These are phyloP conservation scores for Dilophus febrilis DNA, from an alignment of 2,888 invertebrate genomes.

Conservation along the genomic window DNA sequence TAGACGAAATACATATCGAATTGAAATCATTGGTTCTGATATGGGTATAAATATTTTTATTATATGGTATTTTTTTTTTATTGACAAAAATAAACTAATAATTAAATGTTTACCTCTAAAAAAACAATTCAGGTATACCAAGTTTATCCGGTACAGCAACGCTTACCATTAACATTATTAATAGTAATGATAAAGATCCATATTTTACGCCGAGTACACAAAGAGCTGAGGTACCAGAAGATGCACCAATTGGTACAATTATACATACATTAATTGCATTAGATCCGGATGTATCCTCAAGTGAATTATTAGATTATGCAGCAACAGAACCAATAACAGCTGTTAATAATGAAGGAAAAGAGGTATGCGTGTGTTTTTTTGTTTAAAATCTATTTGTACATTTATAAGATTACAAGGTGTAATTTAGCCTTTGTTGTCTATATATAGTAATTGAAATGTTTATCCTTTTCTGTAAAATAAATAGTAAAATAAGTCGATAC, in stretches of 20 bases:
- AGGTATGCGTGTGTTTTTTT: slow-evolving; percentile 33
- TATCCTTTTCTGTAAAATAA: too few relatives aligned
- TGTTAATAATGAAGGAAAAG: slow-evolving; percentile 66
- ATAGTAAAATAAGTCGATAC: too few relatives aligned
- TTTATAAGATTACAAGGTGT: neutral
- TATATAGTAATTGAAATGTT: neutral
- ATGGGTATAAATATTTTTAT: slow-evolving; percentile 34
- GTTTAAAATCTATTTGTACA: neutral
- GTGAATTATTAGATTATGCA: slow-evolving; percentile 45
- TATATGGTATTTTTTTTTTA: neutral
- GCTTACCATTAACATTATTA: slow-evolving; percentile 59
- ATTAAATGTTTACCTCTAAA: neutral
- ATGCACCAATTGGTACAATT: slow-evolving; percentile 51
- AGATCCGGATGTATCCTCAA: slow-evolving; percentile 61
- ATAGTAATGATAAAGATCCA: slow-evolving; percentile 78
- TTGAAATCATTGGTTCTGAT: slow-evolving; percentile 69
- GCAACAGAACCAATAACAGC: slow-evolving; percentile 57
- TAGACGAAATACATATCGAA: slow-evolving; percentile 56
- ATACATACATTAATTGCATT: slow-evolving; percentile 55
- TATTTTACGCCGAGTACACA: slow-evolving; percentile 64
- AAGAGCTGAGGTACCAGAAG: slow-evolving; percentile 57
- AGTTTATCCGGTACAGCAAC: slow-evolving; percentile 65
- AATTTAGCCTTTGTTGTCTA: neutral
- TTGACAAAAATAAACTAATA: neutral
- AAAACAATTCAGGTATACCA: slow-evolving; percentile 47